Conservation (phyloP, 1,140 invertebrate genomes). For the Nixonia krombeini region DNA sequence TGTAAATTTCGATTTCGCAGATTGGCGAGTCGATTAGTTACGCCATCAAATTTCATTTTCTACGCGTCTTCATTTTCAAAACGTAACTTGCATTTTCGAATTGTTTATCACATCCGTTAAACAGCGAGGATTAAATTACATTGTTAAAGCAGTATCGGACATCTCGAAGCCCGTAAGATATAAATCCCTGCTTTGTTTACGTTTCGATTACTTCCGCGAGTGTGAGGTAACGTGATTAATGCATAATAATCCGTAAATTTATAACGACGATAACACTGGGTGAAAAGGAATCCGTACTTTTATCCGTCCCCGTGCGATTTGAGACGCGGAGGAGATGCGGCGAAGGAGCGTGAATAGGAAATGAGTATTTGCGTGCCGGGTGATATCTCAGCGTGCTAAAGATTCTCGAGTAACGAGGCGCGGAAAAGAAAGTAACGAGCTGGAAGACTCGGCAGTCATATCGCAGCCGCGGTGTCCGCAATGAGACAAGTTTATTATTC, state of each 20-base stretch:
- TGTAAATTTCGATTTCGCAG: too few relatives aligned
- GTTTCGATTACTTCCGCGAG: too few relatives aligned
- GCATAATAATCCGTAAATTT: not conserved
- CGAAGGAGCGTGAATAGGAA: conserved; percentile 21
- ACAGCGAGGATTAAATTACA: too few relatives aligned
- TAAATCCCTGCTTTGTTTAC: too few relatives aligned
- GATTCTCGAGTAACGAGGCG: conserved; percentile 33
- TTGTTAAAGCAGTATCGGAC: too few relatives aligned
- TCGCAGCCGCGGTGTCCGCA: conserved; percentile 18
- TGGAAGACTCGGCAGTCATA: conserved; percentile 14
- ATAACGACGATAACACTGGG: conserved; percentile 14
- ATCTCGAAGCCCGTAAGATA: too few relatives aligned
- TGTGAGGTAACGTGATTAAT: too few relatives aligned
- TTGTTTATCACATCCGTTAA: too few relatives aligned
- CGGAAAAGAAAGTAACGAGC: conserved; percentile 44
- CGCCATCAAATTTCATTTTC: too few relatives aligned
- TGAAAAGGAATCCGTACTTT: conserved; percentile 5
- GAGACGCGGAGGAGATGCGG: not conserved
- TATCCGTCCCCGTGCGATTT: conserved; percentile 3
- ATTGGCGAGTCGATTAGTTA: too few relatives aligned
- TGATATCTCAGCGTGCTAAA: conserved; percentile 16
- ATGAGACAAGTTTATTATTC: conserved; percentile 15
- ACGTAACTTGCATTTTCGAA: too few relatives aligned
- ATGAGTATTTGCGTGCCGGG: conserved; percentile 21
- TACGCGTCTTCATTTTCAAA: too few relatives aligned